Conservation (phyloP, 1,140 invertebrate genomes). For the Drosophila navojoa region DNA sequence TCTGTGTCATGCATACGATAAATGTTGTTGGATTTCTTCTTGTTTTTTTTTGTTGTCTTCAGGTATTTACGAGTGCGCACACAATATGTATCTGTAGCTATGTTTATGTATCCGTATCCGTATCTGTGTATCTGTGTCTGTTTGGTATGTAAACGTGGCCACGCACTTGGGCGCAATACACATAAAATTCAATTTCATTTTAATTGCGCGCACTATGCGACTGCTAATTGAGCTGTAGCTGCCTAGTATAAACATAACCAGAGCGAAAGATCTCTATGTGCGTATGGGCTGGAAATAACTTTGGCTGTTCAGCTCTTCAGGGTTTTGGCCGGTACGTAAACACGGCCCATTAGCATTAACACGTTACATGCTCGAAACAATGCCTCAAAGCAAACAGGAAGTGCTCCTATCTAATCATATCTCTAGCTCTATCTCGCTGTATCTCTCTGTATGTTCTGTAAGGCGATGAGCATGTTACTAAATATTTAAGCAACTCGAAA, state of each 20-base stretch:
- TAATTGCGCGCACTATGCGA: conserved; percentile 73
- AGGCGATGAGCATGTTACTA: conserved; percentile 64
- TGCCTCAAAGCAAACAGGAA: conserved; percentile 61
- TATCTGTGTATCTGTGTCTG: conserved; percentile 12
- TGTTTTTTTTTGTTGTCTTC: not conserved
- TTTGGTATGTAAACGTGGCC: conserved; percentile 32
- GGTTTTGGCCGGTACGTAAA: conserved; percentile 40
- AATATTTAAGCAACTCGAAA: conserved; percentile 79
- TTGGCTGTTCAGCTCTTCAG: conserved; percentile 11
- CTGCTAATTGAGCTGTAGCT: conserved; percentile 71
- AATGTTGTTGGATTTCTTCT: conserved; percentile 34
- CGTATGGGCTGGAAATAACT: conserved; percentile 11
- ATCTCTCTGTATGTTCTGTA: conserved; percentile 39
- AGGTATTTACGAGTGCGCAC: conserved; percentile 31
- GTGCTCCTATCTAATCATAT: conserved; percentile 76
- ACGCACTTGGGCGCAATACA: conserved; percentile 53
- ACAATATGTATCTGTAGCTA: conserved; percentile 20
- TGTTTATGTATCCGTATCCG: not conserved
- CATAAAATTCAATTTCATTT: conserved; percentile 81
- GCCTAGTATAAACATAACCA: conserved; percentile 22
- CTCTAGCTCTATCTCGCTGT: conserved; percentile 13
- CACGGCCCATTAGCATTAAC: conserved; percentile 56
- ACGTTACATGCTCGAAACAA: conserved; percentile 47
- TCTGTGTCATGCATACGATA: conserved; percentile 79
- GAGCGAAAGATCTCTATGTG: conserved; percentile 1